These are phyloP conservation scores for Labeo rohita DNA, from an alignment of 2,113 vertebrate genomes.

Conservation along the genomic window DNA sequence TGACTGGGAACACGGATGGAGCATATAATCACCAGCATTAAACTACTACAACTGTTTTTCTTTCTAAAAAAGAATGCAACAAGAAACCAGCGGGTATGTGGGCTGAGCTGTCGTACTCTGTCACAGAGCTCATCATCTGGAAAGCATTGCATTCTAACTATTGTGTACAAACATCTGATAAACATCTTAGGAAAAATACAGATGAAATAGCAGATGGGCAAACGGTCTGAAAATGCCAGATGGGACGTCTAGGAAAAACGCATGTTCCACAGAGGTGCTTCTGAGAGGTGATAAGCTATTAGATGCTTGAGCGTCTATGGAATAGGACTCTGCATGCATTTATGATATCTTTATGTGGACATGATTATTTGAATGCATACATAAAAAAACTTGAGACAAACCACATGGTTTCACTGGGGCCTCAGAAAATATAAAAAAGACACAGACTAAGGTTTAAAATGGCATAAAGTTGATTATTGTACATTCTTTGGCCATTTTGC, in stretches of 20 bases:
- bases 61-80: not conserved
- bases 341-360: not conserved
- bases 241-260: not conserved
- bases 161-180: constrained; percentile 35
- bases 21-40: not conserved
- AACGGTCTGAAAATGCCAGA: not conserved
- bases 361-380: not conserved
- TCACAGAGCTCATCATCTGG: constrained; percentile 27
- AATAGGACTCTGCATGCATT: not conserved
- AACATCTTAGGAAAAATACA: constrained; percentile 25
- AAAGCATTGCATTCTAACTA: constrained; percentile 15
- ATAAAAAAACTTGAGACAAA: not conserved
- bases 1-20: not conserved
- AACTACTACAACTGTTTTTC: not conserved
- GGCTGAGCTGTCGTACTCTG: not conserved
- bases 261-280: not conserved
- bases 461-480: constrained; percentile 10
- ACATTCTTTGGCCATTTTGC: constrained; percentile 17
- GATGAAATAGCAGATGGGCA: not conserved
- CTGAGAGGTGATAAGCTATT: not conserved
- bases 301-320: not conserved
- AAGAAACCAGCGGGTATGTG: not conserved
- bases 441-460: not conserved
- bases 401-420: not conserved
- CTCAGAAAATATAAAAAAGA: constrained; percentile 10